Evolutionary conservation across 1,140 invertebrate genomes (phyloP), one percentile per base, ranked within the genome.

Genomic region (Drosophila ambigua): DNA sequence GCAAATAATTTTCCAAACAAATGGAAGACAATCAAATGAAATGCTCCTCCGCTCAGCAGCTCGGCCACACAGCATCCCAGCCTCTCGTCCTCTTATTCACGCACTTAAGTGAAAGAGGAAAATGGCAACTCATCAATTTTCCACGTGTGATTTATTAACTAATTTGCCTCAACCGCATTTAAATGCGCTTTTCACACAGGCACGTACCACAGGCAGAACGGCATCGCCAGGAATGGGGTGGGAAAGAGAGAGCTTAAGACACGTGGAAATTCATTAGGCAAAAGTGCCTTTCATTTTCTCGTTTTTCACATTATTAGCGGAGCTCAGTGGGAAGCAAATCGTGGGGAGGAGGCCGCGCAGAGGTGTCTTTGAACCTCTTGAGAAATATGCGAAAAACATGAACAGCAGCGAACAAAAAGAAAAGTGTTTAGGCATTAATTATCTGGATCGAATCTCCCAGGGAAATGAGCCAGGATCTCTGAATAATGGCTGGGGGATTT

Each of bases 91-190:
- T 5, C 23, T 53, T 68, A 61, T 49, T 31, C 65, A 16, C 15
- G 44, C 23, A 55, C 55, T 54, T 52, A 35, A 43, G 50, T 64
- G 20, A 48, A 41, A 41, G 31, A 49, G 65, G 64, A 58, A 72
- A 78, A 88, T 75, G 83, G 72, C 72, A 88, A 78, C 83, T 88
- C 83, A 88, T 88, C 83, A 88, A 88, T 88, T 88, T 83, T 79
- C 76, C 72, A 83, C 79, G 68, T 88, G 83, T 88, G 83, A 88
- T 88, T 88, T 88, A 88, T 88, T 83, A 89, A 88, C 83, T 88
- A 89, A 88, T 88, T 88, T 88, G 78, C 72, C 76, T 69, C 67
- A 71, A 69, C 77, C 79, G 77, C 79, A 88, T 85, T 85, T 85
- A 87, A 85, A 85, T 87, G 82, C 80, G 73, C 77, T 68, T 75